phyloP scores from a whole-genome alignment of 2,888 invertebrate genomes.

The Eumerus sabulonum region DNA sequence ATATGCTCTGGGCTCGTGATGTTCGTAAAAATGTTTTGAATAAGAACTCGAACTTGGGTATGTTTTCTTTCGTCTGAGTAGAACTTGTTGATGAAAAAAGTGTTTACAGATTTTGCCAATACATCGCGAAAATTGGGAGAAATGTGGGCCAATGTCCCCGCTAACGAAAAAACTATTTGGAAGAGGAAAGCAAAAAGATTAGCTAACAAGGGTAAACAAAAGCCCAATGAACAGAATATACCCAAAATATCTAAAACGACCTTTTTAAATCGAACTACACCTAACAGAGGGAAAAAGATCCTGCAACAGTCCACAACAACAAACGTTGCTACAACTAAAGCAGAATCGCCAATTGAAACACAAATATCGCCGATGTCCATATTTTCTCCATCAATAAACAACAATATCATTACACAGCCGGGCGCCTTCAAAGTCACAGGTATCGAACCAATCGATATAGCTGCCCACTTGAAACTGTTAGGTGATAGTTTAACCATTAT shows the following conservation, averaged over 20 bases:
- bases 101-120: slow-evolving; percentile 85
- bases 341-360: slow-evolving; percentile 16
- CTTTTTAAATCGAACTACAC: slow-evolving; percentile 75
- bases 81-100: background rate
- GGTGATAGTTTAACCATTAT: slow-evolving; percentile 97
- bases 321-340: slow-evolving; percentile 36
- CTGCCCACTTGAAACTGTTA: slow-evolving; percentile 93
- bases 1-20: slow-evolving; percentile 94
- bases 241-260: slow-evolving; percentile 49
- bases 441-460: slow-evolving; percentile 92
- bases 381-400: slow-evolving; percentile 56
- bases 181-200: slow-evolving; percentile 88
- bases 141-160: slow-evolving; percentile 91
- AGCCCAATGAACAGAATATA: slow-evolving; percentile 5
- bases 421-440: slow-evolving; percentile 83
- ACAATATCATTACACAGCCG: slow-evolving; percentile 58
- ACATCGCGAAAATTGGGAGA: slow-evolving; percentile 92
- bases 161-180: slow-evolving; percentile 86
- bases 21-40: slow-evolving; percentile 85
- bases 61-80: background rate
- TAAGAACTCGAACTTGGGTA: slow-evolving; percentile 40
- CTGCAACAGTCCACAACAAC: slow-evolving; percentile 72
- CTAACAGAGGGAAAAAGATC: slow-evolving; percentile 75
- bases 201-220: slow-evolving; percentile 73
- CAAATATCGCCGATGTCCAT: slow-evolving; percentile 33